Percentiles rank a stretch among this genome's conserved stretches.
Evolutionary conservation across 2,888 invertebrate genomes (phyloP).

Genomic region (Harpagoxenus sublaevis): DNA sequence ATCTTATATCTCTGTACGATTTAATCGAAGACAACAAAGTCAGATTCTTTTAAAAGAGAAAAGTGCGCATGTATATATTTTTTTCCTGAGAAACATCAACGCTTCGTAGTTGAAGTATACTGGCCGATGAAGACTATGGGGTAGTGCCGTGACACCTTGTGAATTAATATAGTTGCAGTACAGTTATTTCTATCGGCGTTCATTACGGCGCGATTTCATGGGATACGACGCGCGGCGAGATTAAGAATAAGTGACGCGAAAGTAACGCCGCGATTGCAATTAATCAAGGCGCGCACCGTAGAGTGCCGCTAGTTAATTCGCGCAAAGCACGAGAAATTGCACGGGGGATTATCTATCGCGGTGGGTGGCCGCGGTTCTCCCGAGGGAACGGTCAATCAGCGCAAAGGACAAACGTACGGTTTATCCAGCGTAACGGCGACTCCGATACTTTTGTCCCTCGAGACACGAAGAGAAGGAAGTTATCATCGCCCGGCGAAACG

Average conservation of each 20-base stretch:
- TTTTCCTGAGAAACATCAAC: neutral
- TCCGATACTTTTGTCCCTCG: slow-evolving; percentile 7
- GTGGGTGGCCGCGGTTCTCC: slow-evolving; percentile 50
- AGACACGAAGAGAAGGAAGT: neutral
- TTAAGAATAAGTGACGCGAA: slow-evolving; percentile 48
- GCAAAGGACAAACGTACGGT: slow-evolving; percentile 24
- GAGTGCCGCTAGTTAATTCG: slow-evolving; percentile 46
- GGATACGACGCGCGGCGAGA: slow-evolving; percentile 44
- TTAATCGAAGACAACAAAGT: neutral
- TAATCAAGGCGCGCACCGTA: slow-evolving; percentile 37
- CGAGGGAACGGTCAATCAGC: neutral
- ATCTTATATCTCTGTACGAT: neutral
- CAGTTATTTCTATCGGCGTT: slow-evolving; percentile 53
- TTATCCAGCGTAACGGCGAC: neutral
- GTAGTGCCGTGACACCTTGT: slow-evolving; percentile 2
- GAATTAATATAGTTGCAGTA: slow-evolving; percentile 41
- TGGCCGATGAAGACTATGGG: neutral
- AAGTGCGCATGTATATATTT: neutral
- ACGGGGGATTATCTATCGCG: slow-evolving; percentile 43
- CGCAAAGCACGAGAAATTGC: slow-evolving; percentile 26
- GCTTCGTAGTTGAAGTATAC: neutral
- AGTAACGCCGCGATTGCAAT: slow-evolving; percentile 49
- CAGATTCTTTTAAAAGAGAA: neutral
- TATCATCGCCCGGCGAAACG: slow-evolving; percentile 46
- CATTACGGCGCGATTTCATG: slow-evolving; percentile 49